phyloP scores from a whole-genome alignment of 2,797 vertebrate genomes.

The Steatocranus sp. region DNA sequence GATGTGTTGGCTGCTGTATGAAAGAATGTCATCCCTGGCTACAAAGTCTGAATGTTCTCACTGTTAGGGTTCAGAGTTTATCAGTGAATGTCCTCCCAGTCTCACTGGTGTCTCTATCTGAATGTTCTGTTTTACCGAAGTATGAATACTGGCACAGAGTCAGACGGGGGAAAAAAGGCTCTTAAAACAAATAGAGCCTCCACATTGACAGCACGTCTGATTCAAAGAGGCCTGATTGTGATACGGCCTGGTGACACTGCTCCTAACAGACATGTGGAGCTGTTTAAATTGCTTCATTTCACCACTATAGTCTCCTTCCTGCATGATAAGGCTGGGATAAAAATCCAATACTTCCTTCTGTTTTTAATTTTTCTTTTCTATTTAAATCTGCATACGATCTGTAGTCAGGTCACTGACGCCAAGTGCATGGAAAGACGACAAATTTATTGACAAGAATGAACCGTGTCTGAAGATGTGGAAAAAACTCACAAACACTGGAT shows the following conservation, averaged over 20 bases:
- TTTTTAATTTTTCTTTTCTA: background rate
- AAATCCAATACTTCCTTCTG: slow-evolving; percentile 29
- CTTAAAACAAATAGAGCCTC: slow-evolving; percentile 46
- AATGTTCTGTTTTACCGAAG: slow-evolving; percentile 65
- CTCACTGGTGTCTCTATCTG: slow-evolving; percentile 59
- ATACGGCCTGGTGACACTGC: slow-evolving; percentile 34
- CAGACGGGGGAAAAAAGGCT: background rate
- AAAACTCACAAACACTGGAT: slow-evolving; percentile 31
- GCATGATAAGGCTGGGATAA: slow-evolving; percentile 26
- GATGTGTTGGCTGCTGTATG: slow-evolving; percentile 16
- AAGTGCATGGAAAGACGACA: slow-evolving; percentile 50
- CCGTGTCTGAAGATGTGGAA: slow-evolving; percentile 29
- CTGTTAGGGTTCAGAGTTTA: slow-evolving; percentile 71
- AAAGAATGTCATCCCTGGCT: slow-evolving; percentile 37
- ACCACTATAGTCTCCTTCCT: slow-evolving; percentile 24
- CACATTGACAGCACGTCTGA: slow-evolving; percentile 33
- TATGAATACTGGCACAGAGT: slow-evolving; percentile 59
- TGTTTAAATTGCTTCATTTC: slow-evolving; percentile 30
- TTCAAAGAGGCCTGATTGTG: slow-evolving; percentile 47
- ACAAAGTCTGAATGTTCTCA: slow-evolving; percentile 69
- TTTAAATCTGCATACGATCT: background rate
- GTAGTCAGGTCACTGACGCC: slow-evolving; percentile 10
- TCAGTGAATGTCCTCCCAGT: slow-evolving; percentile 71
- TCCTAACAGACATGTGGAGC: slow-evolving; percentile 36
- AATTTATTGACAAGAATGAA: slow-evolving; percentile 46